Evolutionary conservation across 2,113 vertebrate genomes (phyloP).

Genomic region (Thinocorus orbignyianus): DNA sequence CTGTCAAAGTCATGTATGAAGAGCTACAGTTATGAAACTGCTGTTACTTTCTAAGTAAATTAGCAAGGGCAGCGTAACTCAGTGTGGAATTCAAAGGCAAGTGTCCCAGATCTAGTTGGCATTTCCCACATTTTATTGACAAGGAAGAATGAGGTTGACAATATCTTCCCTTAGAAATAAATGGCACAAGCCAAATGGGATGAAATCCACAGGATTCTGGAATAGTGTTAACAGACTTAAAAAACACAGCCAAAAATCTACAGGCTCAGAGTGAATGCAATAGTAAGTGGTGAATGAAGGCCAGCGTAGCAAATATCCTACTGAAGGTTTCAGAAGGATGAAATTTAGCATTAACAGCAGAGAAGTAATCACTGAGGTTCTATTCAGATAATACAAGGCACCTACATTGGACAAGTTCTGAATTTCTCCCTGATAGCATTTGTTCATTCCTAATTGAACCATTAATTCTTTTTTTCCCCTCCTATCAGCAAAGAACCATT

Average conservation of each 20-base stretch:
- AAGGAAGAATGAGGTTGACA: not conserved
- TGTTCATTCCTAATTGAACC: slow-evolving; percentile 15
- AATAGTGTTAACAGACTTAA: not conserved
- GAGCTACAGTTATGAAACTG: not conserved
- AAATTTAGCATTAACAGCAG: not conserved
- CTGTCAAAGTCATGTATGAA: not conserved
- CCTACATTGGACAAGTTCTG: not conserved
- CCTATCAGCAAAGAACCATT: slow-evolving; percentile 1
- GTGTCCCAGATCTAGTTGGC: not conserved
- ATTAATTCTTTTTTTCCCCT: not conserved
- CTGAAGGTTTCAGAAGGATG: not conserved
- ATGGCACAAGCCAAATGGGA: not conserved
- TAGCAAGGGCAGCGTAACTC: not conserved
- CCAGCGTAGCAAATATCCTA: not conserved
- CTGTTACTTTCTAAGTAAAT: not conserved
- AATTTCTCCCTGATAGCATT: not conserved
- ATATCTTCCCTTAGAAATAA: not conserved
- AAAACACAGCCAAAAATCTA: not conserved
- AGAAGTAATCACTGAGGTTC: not conserved
- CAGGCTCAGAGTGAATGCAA: not conserved
- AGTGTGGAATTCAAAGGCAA: not conserved
- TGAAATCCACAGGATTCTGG: not conserved
- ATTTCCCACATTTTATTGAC: not conserved
- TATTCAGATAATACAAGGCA: not conserved
- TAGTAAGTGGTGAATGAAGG: not conserved